These are phyloP conservation scores for Orthosia cruda DNA, from an alignment of 2,888 invertebrate genomes.

Conservation along the genomic window DNA sequence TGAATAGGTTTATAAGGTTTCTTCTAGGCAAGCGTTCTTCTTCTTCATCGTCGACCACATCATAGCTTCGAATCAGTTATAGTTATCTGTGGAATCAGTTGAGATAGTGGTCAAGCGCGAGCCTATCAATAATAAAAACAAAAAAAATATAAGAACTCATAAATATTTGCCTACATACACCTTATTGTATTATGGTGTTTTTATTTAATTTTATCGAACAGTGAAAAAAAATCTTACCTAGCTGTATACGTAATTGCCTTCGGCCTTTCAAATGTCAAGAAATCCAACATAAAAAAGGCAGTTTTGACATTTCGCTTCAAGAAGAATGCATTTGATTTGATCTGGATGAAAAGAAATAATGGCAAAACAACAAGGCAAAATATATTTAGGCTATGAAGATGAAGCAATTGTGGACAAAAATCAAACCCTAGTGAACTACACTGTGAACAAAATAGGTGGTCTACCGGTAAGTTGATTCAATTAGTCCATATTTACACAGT, in stretches of 20 bases:
- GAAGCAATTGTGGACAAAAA: constrained; percentile 95
- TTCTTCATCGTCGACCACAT: too few species aligned
- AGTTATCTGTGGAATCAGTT: too few species aligned
- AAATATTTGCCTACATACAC: too few species aligned
- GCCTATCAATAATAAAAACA: too few species aligned
- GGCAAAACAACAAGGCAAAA: constrained; percentile 92
- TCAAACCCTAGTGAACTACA: constrained; percentile 93
- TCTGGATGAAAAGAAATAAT: constrained; percentile 70
- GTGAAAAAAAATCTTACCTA: not conserved
- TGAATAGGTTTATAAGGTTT: too few species aligned
- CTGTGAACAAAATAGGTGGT: constrained; percentile 96
- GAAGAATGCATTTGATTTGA: constrained; percentile 49
- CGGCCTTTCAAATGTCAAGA: not conserved
- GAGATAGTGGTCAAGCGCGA: too few species aligned
- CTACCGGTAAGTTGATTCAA: constrained; percentile 92
- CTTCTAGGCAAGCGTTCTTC: too few species aligned
- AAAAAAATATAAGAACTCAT: too few species aligned
- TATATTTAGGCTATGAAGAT: constrained; percentile 96
- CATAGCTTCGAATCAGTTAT: too few species aligned
- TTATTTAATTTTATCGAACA: not conserved
- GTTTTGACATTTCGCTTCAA: constrained; percentile 63
- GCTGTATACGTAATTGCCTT: constrained; percentile 28
- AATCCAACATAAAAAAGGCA: constrained; percentile 50
- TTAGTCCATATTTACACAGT: not conserved
- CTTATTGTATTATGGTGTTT: too few species aligned